Evolutionary conservation across 2,888 invertebrate genomes (phyloP).

Genomic region (Parnassius apollo): DNA sequence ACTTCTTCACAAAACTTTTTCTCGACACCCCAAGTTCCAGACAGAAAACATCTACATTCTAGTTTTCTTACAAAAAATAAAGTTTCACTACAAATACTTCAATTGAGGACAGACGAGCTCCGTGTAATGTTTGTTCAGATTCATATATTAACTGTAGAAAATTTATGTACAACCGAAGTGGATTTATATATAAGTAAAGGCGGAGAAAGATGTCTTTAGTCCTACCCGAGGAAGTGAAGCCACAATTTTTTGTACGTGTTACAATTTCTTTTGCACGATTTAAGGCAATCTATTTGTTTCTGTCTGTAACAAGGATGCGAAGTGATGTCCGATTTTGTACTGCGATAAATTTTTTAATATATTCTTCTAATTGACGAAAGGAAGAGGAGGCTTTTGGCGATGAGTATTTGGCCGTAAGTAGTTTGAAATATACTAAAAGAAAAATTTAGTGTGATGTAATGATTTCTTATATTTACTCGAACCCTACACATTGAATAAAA

Average conservation of each 20-base stretch:
- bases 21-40: background rate
- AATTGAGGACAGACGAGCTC: slow-evolving; percentile 14
- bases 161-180: slow-evolving; percentile 13
- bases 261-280: slow-evolving; percentile 20
- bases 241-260: slow-evolving; percentile 15
- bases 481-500: too few relatives aligned
- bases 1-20: background rate
- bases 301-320: slow-evolving; percentile 8
- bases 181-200: slow-evolving; percentile 12
- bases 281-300: slow-evolving; percentile 16
- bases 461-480: too few relatives aligned
- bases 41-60: slow-evolving; percentile 2
- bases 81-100: slow-evolving; percentile 21
- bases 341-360: too few relatives aligned
- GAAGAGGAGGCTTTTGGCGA: too few relatives aligned
- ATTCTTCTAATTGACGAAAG: too few relatives aligned
- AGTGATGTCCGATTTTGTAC: background rate
- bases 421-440: too few relatives aligned
- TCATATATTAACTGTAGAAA: too few relatives aligned
- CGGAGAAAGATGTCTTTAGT: slow-evolving; percentile 10
- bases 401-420: too few relatives aligned
- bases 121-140: slow-evolving; percentile 13
- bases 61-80: slow-evolving; percentile 13
- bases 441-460: too few relatives aligned
- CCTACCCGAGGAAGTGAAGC: slow-evolving; percentile 10